Conservation (phyloP, 2,888 invertebrate species). For the Nomada ruficornis region DNA sequence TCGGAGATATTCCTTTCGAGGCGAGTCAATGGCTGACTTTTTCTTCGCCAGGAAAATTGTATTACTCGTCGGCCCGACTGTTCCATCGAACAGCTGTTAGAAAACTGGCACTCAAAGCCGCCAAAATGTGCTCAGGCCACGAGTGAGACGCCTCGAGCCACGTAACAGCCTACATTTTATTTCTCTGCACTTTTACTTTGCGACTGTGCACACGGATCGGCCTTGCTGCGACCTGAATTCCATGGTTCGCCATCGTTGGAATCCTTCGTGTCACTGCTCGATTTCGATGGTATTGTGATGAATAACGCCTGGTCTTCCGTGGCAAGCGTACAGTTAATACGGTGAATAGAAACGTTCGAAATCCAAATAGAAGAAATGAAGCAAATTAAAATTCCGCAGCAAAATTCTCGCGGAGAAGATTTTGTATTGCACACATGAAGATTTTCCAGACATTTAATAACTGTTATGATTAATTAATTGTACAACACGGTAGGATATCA, state of each 20-base stretch:
- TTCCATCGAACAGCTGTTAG: background rate
- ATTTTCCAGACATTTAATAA: too few relatives aligned
- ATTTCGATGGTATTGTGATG: conserved; percentile 37
- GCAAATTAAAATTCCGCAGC: background rate
- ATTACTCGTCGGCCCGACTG: too few relatives aligned
- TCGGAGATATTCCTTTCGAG: too few relatives aligned
- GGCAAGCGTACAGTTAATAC: background rate
- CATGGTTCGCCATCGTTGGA: conserved; percentile 58
- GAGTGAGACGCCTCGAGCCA: conserved; percentile 76
- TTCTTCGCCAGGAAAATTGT: too few relatives aligned
- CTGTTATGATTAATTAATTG: too few relatives aligned
- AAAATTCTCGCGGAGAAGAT: too few relatives aligned
- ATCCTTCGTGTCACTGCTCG: conserved; percentile 69
- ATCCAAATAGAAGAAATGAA: too few relatives aligned
- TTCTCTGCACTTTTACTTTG: conserved; percentile 79
- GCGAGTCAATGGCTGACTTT: too few relatives aligned
- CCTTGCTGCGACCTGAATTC: conserved; percentile 80
- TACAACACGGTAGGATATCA: too few relatives aligned
- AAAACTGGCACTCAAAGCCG: background rate
- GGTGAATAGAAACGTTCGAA: too few relatives aligned
- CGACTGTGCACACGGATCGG: conserved; percentile 65
- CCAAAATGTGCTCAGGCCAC: conserved; percentile 14
- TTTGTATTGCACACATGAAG: too few relatives aligned
- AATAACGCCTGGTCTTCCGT: conserved; percentile 5
- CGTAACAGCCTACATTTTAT: conserved; percentile 80